Evolutionary conservation across 2,113 vertebrate genomes (phyloP).

Genomic region (Rattus rattus): DNA sequence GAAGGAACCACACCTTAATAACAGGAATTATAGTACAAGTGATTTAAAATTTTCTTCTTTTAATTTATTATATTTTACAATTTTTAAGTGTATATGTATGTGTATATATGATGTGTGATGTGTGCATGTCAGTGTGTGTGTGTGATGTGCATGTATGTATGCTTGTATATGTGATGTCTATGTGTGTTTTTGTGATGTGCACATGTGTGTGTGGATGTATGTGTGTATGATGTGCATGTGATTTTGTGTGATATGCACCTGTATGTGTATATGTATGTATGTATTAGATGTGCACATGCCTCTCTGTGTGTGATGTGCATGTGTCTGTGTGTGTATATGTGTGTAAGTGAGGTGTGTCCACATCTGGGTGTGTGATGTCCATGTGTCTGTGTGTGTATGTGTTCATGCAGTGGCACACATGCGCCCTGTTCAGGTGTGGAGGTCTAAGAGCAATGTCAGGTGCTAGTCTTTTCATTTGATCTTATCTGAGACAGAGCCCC

Average conservation of each 20-base stretch:
- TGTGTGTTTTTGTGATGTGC: neutral
- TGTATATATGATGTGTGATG: neutral
- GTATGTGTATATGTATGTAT: neutral
- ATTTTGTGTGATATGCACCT: neutral
- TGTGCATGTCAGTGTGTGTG: neutral
- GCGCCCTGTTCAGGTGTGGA: neutral
- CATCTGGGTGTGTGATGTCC: no score
- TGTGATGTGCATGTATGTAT: neutral
- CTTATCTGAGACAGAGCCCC: neutral
- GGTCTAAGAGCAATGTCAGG: neutral
- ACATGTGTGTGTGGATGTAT: neutral
- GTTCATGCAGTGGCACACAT: neutral
- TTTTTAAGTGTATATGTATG: neutral
- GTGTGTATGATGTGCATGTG: neutral
- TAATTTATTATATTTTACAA: neutral
- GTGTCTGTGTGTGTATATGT: neutral
- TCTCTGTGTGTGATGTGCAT: neutral
- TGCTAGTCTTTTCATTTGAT: neutral
- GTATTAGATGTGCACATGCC: neutral
- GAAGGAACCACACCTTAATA: neutral
- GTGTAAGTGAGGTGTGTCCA: neutral
- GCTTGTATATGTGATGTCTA: neutral
- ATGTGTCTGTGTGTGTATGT: neutral
- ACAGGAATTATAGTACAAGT: neutral
- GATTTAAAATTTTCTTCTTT: slow-evolving; percentile 44